Percentiles rank a stretch among this genome's conserved stretches.
Conservation (phyloP, 35 echinoderm and acorn worm genomes). For the Diadema setosum region DNA sequence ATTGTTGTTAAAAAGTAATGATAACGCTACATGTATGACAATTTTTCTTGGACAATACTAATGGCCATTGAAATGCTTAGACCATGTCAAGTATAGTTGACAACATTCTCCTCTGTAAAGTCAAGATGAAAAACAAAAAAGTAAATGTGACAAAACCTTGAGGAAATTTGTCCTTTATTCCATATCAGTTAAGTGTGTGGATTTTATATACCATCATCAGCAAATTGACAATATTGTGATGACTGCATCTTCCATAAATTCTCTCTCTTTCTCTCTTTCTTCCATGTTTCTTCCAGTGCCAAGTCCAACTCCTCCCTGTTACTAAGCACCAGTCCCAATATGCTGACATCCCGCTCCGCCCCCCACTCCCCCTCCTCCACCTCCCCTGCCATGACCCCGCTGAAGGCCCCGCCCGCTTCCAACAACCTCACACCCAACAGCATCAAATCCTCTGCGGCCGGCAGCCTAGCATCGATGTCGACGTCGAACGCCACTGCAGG, state of each 20-base stretch:
- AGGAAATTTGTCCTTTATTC: no score
- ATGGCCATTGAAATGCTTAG: no score
- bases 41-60: no score
- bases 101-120: no score
- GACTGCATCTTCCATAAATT: neutral
- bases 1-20: no score
- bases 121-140: no score
- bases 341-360: neutral
- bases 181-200: no score
- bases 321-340: neutral
- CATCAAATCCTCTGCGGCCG: neutral
- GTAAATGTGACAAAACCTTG: no score
- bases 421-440: conserved; percentile 37
- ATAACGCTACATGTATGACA: no score
- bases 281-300: neutral
- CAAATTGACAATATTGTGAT: no score
- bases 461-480: conserved; percentile 47
- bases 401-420: neutral
- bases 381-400: neutral
- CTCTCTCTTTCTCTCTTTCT: neutral
- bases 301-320: neutral
- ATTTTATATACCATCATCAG: no score
- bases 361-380: conserved; percentile 3
- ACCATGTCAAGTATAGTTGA: no score
- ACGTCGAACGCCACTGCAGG: conserved; percentile 43